These are phyloP conservation scores for Manis pentadactyla DNA, from an alignment of 2,797 vertebrate species.

Conservation along the genomic window DNA sequence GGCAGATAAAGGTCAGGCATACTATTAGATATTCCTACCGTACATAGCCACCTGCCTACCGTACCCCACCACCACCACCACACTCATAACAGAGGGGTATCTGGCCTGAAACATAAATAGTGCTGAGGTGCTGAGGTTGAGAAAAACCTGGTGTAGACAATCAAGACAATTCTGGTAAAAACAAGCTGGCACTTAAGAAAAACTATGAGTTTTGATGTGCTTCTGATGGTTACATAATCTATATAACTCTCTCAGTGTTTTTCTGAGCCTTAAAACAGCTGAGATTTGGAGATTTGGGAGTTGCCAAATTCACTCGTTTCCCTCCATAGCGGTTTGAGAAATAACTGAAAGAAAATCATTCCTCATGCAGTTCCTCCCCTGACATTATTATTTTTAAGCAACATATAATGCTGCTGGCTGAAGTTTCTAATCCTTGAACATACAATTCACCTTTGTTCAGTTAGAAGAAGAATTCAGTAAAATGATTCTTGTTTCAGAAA, in stretches of 20 bases:
- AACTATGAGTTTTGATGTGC: not conserved
- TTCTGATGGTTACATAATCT: not conserved
- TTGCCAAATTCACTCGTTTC: not conserved
- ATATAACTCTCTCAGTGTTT: not conserved
- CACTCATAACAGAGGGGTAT: not conserved
- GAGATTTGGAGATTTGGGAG: not conserved
- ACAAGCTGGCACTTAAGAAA: not conserved
- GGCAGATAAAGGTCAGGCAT: not conserved
- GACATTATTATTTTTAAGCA: not conserved
- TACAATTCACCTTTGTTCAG: not conserved
- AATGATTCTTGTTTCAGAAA: not conserved
- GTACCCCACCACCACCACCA: accelerated
- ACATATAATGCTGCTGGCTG: not conserved
- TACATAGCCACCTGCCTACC: no score
- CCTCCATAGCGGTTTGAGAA: not conserved
- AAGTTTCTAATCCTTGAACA: not conserved
- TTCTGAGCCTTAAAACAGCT: not conserved
- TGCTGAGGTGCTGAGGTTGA: not conserved
- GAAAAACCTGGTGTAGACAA: not conserved
- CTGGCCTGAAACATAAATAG: not conserved
- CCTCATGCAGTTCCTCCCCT: not conserved
- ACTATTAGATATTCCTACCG: not conserved
- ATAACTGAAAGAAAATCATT: not conserved
- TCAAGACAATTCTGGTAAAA: not conserved
- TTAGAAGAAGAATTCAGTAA: conserved; percentile 6